A percentile compares a stretch with the other conserved stretches of the same genome.
Conservation (phyloP, 1,140 invertebrate species). For the Ceratina calcarata region DNA sequence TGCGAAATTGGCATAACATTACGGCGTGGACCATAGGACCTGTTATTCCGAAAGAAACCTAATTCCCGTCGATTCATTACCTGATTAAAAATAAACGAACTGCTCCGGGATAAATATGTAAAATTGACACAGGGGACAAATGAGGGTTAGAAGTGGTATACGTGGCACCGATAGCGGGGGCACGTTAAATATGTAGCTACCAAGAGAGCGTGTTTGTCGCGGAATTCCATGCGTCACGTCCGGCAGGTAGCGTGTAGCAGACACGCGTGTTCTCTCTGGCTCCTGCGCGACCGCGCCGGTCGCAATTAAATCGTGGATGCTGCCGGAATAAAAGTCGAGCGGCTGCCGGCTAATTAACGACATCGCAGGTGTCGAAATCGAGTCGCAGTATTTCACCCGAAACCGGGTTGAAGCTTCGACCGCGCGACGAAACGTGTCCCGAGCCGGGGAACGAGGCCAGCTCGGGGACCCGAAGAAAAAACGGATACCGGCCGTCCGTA, state of each 20-base stretch:
- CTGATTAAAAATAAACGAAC: too few relatives aligned
- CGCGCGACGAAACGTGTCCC: slow-evolving; percentile 44
- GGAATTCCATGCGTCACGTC: slow-evolving; percentile 56
- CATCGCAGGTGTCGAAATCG: slow-evolving; percentile 73
- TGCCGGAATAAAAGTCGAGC: slow-evolving; percentile 65
- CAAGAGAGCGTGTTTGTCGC: slow-evolving; percentile 58
- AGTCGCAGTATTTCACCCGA: slow-evolving; percentile 75
- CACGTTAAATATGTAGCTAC: slow-evolving; percentile 52
- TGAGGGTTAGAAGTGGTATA: slow-evolving; percentile 32
- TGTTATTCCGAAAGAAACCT: too few relatives aligned
- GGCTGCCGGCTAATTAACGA: slow-evolving; percentile 74
- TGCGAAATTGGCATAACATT: too few relatives aligned
- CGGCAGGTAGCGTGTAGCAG: slow-evolving; percentile 57
- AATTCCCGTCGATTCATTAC: too few relatives aligned
- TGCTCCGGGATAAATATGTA: neutral
- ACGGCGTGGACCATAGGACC: too few relatives aligned
- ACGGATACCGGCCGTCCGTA: slow-evolving; percentile 28
- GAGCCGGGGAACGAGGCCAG: slow-evolving; percentile 13
- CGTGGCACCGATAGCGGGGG: slow-evolving; percentile 48
- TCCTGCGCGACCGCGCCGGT: slow-evolving; percentile 3
- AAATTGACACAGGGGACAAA: slow-evolving; percentile 41
- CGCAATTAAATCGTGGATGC: slow-evolving; percentile 67
- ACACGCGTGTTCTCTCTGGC: slow-evolving; percentile 37
- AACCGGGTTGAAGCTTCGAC: slow-evolving; percentile 35
- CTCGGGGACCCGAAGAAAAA: slow-evolving; percentile 28